Conservation (phyloP, 2,797 vertebrate species). For the Acrossocheilus fasciatus region DNA sequence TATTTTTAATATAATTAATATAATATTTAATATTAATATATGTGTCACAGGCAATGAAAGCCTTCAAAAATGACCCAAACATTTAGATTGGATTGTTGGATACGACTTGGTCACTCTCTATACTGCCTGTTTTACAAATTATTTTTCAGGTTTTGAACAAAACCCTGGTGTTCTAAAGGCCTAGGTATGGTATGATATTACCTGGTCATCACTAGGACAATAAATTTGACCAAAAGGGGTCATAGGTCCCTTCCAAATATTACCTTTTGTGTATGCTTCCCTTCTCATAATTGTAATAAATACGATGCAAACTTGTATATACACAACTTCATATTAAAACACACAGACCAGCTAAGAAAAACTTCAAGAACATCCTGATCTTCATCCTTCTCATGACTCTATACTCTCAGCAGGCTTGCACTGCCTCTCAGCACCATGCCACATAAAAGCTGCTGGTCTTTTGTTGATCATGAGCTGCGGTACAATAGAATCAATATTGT, state of each 20-base stretch:
- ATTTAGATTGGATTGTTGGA: background rate
- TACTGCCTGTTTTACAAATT: background rate
- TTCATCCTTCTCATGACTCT: background rate
- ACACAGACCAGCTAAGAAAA: background rate
- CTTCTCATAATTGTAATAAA: background rate
- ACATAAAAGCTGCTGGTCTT: slow-evolving; percentile 41
- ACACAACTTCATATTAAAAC: background rate
- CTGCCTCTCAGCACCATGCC: slow-evolving; percentile 24
- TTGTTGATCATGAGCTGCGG: slow-evolving; percentile 45
- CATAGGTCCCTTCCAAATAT: background rate
- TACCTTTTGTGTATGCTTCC: background rate
- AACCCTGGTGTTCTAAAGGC: background rate
- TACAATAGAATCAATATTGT: slow-evolving; percentile 37
- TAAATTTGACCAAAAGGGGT: background rate
- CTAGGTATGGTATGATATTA: background rate
- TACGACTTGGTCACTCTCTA: background rate
- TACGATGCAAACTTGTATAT: background rate
- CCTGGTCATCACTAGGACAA: background rate
- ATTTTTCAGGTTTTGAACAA: background rate
- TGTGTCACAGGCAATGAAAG: background rate
- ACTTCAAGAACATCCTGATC: background rate
- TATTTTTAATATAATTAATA: too few relatives aligned
- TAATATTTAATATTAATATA: too few relatives aligned
- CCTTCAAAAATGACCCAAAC: background rate
- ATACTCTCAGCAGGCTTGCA: background rate